phyloP scores from a whole-genome alignment of 2,888 invertebrate genomes.

The Erebia ligea region DNA sequence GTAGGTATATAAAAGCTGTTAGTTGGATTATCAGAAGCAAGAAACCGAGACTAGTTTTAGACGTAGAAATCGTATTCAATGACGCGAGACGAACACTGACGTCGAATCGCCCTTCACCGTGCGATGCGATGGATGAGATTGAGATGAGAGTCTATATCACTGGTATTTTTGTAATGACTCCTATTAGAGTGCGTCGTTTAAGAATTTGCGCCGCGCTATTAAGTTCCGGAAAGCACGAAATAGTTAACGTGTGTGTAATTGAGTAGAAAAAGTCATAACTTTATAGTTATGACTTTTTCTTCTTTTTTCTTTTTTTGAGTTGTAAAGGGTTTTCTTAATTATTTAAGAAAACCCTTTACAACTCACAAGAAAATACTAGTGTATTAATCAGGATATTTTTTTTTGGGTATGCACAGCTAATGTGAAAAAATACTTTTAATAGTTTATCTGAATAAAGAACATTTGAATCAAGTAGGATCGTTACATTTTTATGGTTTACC shows the following conservation, averaged over 20 bases:
- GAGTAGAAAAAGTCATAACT: not conserved
- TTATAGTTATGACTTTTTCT: too few relatives aligned
- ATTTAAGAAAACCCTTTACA: too few relatives aligned
- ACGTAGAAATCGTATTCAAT: constrained; percentile 44
- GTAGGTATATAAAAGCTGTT: not conserved
- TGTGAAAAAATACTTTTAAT: too few relatives aligned
- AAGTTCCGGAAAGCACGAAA: constrained; percentile 5
- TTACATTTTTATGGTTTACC: too few relatives aligned
- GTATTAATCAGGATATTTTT: too few relatives aligned
- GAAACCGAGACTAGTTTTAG: constrained; percentile 31
- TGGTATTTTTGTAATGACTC: constrained; percentile 38
- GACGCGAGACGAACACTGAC: constrained; percentile 44
- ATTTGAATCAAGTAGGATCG: too few relatives aligned
- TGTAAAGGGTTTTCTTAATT: too few relatives aligned
- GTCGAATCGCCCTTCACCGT: constrained; percentile 45
- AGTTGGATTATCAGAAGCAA: constrained; percentile 23
- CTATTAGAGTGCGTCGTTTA: constrained; percentile 28
- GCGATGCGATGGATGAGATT: constrained; percentile 32
- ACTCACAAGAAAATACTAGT: too few relatives aligned
- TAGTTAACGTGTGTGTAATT: constrained; percentile 5
- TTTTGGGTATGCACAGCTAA: too few relatives aligned
- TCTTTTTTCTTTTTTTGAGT: too few relatives aligned
- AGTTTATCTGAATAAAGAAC: too few relatives aligned
- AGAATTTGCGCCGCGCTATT: constrained; percentile 18
- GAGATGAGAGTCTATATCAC: constrained; percentile 15